Percentiles rank a stretch among this genome's conserved stretches.
Evolutionary conservation across 2,113 vertebrate species (phyloP).

Genomic region (Spheniscus mendiculus): DNA sequence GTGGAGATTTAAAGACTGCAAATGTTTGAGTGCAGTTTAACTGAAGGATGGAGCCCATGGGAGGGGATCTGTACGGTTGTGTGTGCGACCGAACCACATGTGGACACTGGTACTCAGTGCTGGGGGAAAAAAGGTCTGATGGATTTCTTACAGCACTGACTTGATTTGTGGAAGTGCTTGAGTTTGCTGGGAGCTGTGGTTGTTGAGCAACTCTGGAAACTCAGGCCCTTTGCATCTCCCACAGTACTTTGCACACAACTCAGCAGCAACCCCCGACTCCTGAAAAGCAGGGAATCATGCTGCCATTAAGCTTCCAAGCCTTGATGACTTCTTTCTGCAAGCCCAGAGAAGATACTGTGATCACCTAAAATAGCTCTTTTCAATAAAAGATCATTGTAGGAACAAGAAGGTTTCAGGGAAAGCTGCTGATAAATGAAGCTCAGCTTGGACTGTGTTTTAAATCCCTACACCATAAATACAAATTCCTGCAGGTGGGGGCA

Average conservation of each 20-base stretch:
- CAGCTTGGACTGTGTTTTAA: neutral
- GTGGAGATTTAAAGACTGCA: neutral
- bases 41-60: neutral
- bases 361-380: neutral
- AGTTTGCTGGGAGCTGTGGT: neutral
- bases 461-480: neutral
- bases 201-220: neutral
- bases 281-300: neutral
- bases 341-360: neutral
- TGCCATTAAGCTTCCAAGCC: neutral
- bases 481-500: neutral
- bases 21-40: neutral
- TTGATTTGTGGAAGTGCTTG: neutral
- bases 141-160: neutral
- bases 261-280: neutral
- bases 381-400: neutral
- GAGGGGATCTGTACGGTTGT: neutral
- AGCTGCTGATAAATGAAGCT: neutral
- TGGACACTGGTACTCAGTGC: neutral
- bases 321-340: neutral
- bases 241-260: neutral
- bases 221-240: neutral
- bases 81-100: fast-evolving
- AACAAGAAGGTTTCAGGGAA: neutral
- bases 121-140: neutral